A percentile compares a stretch with the other conserved stretches of the same genome.
These are phyloP conservation scores for Drosophila aff. DNA, from an alignment of 1,140 invertebrate species.

Conservation along the genomic window DNA sequence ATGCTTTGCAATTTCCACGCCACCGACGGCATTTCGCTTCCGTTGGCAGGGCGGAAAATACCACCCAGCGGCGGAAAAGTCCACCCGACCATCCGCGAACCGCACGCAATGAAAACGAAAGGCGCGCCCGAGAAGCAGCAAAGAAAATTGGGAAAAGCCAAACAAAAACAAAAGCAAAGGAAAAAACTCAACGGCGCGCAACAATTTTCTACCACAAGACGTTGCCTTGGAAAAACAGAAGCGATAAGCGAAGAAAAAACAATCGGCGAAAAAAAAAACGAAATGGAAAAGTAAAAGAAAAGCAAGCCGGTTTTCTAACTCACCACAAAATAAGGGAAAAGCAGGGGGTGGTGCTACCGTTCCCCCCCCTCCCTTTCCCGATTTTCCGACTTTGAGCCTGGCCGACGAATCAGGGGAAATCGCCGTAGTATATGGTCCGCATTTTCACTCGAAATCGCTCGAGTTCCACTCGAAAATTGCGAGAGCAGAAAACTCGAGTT, in stretches of 20 bases:
- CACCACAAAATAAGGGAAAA: slow-evolving; percentile 63
- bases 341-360: slow-evolving; percentile 16
- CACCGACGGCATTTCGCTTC: slow-evolving; percentile 65
- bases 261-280: not conserved
- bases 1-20: slow-evolving; percentile 32
- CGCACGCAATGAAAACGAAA: slow-evolving; percentile 73
- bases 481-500: slow-evolving; percentile 40
- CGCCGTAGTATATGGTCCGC: slow-evolving; percentile 51
- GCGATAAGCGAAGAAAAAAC: not conserved
- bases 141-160: slow-evolving; percentile 40
- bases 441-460: slow-evolving; percentile 13
- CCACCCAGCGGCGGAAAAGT: slow-evolving; percentile 7
- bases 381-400: slow-evolving; percentile 49
- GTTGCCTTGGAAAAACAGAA: slow-evolving; percentile 67
- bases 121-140: slow-evolving; percentile 47
- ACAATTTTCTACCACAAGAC: slow-evolving; percentile 79
- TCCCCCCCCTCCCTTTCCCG: slow-evolving; percentile 2
- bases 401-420: slow-evolving; percentile 78
- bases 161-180: slow-evolving; percentile 8
- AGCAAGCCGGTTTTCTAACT: slow-evolving; percentile 65
- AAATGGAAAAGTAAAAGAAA: slow-evolving; percentile 15
- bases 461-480: slow-evolving; percentile 51
- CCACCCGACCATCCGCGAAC: slow-evolving; percentile 3
- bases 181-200: slow-evolving; percentile 68
- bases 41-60: slow-evolving; percentile 10